Evolutionary conservation across 2,113 vertebrate genomes (phyloP), one percentile per base, ranked within the genome.

Genomic region (Antechinus stuartii): DNA sequence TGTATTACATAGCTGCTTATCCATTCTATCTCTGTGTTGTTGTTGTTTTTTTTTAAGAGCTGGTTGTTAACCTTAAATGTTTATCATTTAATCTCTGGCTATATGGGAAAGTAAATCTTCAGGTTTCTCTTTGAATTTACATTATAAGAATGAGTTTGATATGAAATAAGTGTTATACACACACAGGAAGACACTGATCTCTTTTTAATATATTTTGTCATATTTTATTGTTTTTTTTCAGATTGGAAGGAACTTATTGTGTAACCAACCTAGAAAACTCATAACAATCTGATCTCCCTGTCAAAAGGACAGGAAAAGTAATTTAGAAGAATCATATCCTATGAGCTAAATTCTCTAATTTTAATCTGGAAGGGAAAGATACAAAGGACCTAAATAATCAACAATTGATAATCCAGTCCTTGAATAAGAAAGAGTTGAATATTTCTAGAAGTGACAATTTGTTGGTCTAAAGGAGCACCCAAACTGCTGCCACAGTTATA

Each of bases 321-420:
- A 54, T 42, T 91, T 6, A 54, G 47, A 96, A 96, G 91, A 52
- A 12, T 53, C 61, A 61, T 90, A 91, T 54, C 90, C 90, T 30
- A 35, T 57, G 35, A 95, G 49, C 10, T 92, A 91, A 55, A 47
- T 47, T 91, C 91, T 93, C 52, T 91, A 47, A 61, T 91, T 95
- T 56, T 95, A 92, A 94, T 84, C 26, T 92, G 26, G 61, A 6
- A 92, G 57, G 55, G 52, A 95, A 95, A 92, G 92, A n/a, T 53
- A 11, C 4, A 27, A 96, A 90, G 10, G 56, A 26, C 84, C n/a
- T 94, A 47, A 94, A 90, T 89, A 94, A 94, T 92, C 97, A 42
- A 95, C 27, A 95, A 93, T 91, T 26, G 35, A 50, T 56, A 54
- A 19, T 76, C 61, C 26, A 90, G 23, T 91, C 95, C 26, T 12